Base-by-base conservation (phyloP, 1,140 invertebrate genomes). In the Parasteatoda tepidariorum region DNA sequence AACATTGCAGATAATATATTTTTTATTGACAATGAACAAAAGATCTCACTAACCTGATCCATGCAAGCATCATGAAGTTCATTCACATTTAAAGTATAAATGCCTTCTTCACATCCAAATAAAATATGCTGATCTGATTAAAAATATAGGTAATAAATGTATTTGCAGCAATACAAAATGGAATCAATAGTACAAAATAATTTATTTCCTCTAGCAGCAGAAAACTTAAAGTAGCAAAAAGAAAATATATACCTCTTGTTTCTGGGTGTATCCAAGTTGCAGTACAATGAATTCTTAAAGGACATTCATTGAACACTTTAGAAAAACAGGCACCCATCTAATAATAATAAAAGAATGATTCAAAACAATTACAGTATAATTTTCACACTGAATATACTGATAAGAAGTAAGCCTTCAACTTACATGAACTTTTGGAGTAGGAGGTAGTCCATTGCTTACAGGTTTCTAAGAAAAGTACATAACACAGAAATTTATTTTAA, bases 291-390 rank as follows among this genome's bases (percentile, higher is more conserved):
- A 99, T 98, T 88, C 95, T 92, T 34, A 99, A 89, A 0, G 97
- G 97, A 91, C 97, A 99, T 34, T 97, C 97, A 90, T 99, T 99
- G 89, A 99, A 99, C 85, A 98, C 95, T 92, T 99, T 99, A 0
- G 97, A 98, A 89, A 99, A 99, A 90, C 98, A 99, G 11, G 98
- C 98, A 81, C 98, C 98, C 98, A 99, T 99, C 88, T 90, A 84
- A 88, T 87, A 57, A 70, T 74, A 64, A 67, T 84, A 38, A n/a
- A n/a, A n/a, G n/a, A n/a, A n/a, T n/a, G n/a, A n/a, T n/a, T n/a
- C n/a, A 55, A n/a, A n/a, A n/a, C n/a, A n/a, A n/a, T n/a, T n/a
- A n/a, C n/a, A n/a, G n/a, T n/a, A n/a, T n/a, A n/a, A n/a, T n/a
- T n/a, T n/a, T n/a, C n/a, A n/a, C n/a, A n/a, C n/a, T n/a, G n/a